These are phyloP conservation scores for Brachyptera risi DNA, from an alignment of 2,888 invertebrate species.

Conservation along the genomic window DNA sequence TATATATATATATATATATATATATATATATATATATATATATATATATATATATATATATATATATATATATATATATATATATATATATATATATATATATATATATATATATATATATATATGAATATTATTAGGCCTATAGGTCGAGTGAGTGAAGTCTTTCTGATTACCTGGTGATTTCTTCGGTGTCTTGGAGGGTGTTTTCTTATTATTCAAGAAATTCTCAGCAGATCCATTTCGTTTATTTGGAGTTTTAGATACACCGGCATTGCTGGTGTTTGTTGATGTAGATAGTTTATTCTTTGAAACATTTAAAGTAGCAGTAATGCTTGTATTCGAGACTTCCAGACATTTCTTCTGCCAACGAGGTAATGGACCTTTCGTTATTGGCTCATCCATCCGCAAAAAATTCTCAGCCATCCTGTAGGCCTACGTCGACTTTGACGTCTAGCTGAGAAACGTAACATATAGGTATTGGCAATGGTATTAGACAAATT, in stretches of 20 bases:
- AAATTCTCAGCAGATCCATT: conserved; percentile 41
- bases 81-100: too few species aligned
- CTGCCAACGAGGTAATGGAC: conserved; percentile 75
- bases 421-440: too few species aligned
- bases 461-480: too few species aligned
- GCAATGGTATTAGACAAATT: too few species aligned
- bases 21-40: too few species aligned
- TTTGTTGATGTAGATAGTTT: conserved; percentile 52
- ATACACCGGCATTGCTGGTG: conserved; percentile 52
- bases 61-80: too few species aligned
- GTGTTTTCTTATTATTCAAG: conserved; percentile 49
- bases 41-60: too few species aligned
- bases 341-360: conserved; percentile 62
- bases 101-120: too few species aligned
- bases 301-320: conserved; percentile 63
- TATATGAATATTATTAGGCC: background rate
- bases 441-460: too few species aligned
- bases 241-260: conserved; percentile 38
- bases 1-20: too few species aligned
- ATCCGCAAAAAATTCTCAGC: conserved; percentile 62
- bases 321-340: conserved; percentile 53
- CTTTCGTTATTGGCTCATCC: conserved; percentile 75
- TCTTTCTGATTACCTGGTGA: conserved; percentile 54
- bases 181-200: conserved; percentile 53
- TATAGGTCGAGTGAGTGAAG: background rate